Evolutionary conservation across 2,888 invertebrate genomes (phyloP), one percentile per base, ranked within the genome.

Genomic region (Oligia strigilis): DNA sequence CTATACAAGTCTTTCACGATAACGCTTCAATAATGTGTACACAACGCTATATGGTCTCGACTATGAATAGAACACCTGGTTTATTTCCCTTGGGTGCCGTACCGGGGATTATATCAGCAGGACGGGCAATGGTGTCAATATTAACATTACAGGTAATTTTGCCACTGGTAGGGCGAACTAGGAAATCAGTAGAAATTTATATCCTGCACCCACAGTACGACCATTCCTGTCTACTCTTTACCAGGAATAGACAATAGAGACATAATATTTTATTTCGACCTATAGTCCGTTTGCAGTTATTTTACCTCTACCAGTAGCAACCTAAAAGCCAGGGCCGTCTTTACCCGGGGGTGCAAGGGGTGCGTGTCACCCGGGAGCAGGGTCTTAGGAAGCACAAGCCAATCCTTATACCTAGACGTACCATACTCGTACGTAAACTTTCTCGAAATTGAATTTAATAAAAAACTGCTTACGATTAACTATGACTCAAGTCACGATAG

Each of bases 1-100:
- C n/a, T n/a, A 36, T 52, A 19, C 60, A n/a, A 62, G 43, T 74
- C 36, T 43, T 74, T 65, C 60, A 58, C 60, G 75, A 82, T 74
- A 75, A 43, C 79, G 55, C 36, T 85, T 49, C 67, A 82, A 75
- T 86, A 85, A 77, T 29, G 52, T 72, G 71, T 75, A 77, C 64
- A 55, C 76, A 83, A 65, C 60, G 40, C 29, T 43, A 29, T 81
- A 43, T 19, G 43, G 67, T 19, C 66, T 62, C 55, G 46, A 60
- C 83, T 86, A 86, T 86, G 85, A 85, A 85, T 86, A 75, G 83
- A 77, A 76, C 67, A 73, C 69, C 77, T n/a, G 80, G 75, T 73
- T 85, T 70, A 86, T 85, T 85, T 86, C 85, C 86, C 86, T 13
- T n/a, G 83, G 60, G 85, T 60, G 40, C 8, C 46, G 55, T 80